phyloP scores from a whole-genome alignment of 2,113 vertebrate genomes.

The Ceyx melanurus region DNA sequence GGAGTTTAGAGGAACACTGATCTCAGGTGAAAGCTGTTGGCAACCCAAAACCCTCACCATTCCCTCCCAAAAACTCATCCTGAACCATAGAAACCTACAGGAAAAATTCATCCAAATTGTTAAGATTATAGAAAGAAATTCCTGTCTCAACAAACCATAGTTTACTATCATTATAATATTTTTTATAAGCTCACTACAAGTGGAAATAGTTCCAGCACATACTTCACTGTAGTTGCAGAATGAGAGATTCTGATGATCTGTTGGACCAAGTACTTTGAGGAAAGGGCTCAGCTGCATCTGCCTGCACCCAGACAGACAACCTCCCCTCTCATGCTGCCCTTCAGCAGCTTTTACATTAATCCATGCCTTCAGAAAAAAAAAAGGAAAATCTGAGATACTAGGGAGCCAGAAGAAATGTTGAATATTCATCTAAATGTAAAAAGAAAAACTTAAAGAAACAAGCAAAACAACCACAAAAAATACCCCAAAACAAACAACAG shows the following conservation, averaged over 20 bases:
- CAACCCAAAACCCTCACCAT: not conserved
- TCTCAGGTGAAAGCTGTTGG: not conserved
- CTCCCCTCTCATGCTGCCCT: not conserved
- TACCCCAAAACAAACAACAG: no score
- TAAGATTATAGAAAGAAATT: not conserved
- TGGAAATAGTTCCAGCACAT: not conserved
- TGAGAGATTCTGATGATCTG: not conserved
- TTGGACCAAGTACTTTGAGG: not conserved
- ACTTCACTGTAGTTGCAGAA: not conserved
- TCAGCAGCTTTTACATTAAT: not conserved
- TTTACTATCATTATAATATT: not conserved
- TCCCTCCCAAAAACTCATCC: not conserved
- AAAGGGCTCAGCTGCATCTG: not conserved
- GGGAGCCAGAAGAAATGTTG: not conserved
- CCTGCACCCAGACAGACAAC: not conserved
- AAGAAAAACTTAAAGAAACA: not conserved
- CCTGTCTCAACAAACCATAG: not conserved
- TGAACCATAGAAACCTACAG: not conserved
- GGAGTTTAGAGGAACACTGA: not conserved
- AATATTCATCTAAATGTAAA: not conserved
- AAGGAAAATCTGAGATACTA: not conserved
- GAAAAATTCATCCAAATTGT: not conserved
- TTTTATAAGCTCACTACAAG: not conserved
- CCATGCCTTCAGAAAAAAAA: not conserved
- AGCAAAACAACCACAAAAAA: no score